These are phyloP conservation scores for Centruroides sculpturatus DNA, from an alignment of 1,140 invertebrate genomes.

Conservation along the genomic window DNA sequence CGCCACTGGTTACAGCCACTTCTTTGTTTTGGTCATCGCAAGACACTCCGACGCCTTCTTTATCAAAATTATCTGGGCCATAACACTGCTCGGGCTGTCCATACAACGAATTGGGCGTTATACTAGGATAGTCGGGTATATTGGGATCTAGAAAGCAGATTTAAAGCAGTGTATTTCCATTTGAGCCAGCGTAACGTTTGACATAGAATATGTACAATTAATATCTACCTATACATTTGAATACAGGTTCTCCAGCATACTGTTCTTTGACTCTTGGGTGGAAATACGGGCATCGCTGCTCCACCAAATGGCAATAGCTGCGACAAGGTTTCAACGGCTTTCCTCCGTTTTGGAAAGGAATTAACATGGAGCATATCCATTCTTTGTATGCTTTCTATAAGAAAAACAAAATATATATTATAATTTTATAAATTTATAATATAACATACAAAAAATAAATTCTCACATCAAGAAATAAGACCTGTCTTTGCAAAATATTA, in stretches of 20 bases:
- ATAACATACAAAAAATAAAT: no score
- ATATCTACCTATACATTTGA: slow-evolving; percentile 20
- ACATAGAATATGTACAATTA: neutral
- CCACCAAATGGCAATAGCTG: slow-evolving; percentile 19
- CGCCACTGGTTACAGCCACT: no score
- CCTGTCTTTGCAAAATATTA: no score
- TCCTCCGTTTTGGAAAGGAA: slow-evolving; percentile 14
- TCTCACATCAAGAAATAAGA: no score
- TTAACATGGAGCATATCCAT: slow-evolving; percentile 20
- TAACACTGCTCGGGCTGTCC: slow-evolving; percentile 13
- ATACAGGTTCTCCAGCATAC: slow-evolving; percentile 22
- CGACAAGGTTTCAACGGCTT: slow-evolving; percentile 18
- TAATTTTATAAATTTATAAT: no score
- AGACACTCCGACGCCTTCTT: slow-evolving; percentile 6
- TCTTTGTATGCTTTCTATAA: slow-evolving; percentile 19
- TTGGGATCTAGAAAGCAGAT: slow-evolving; percentile 11
- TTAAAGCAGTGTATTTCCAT: neutral
- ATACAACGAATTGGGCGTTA: slow-evolving; percentile 9
- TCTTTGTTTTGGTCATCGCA: no score
- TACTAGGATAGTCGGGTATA: slow-evolving; percentile 18
- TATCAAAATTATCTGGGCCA: slow-evolving; percentile 7
- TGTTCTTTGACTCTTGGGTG: slow-evolving; percentile 20
- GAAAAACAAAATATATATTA: neutral
- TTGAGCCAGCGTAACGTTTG: neutral
- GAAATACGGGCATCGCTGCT: slow-evolving; percentile 21